Conservation (phyloP, 2,797 vertebrate genomes). For the Cephalopachus bancanus region DNA sequence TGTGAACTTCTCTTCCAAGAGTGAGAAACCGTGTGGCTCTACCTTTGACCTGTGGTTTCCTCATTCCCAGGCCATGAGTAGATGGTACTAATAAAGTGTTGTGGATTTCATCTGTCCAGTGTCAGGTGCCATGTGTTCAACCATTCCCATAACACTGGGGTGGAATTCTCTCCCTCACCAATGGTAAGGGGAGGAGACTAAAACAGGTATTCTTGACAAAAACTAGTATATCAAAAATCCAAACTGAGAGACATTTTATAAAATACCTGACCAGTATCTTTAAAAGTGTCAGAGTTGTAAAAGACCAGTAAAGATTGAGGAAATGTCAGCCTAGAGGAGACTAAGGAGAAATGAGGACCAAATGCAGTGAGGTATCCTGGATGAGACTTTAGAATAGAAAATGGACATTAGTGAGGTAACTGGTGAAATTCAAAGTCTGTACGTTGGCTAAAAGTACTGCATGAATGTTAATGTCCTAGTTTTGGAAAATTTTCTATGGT, state of each 20-base stretch:
- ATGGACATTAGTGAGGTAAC: not conserved
- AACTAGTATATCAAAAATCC: not conserved
- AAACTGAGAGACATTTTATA: not conserved
- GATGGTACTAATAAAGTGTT: not conserved
- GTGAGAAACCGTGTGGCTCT: not conserved
- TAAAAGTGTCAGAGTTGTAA: not conserved
- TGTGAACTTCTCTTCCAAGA: not conserved
- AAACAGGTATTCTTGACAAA: not conserved
- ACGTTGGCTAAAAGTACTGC: not conserved
- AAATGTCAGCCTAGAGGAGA: not conserved
- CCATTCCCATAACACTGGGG: not conserved
- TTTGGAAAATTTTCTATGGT: not conserved
- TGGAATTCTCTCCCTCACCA: not conserved
- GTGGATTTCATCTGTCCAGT: not conserved
- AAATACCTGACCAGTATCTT: not conserved
- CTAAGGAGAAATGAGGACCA: not conserved
- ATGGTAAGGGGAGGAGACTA: not conserved
- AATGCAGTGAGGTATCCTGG: not conserved
- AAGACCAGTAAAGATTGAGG: not conserved
- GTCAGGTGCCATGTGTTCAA: not conserved
- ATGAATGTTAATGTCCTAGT: not conserved
- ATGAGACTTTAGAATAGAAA: not conserved
- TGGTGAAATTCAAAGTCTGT: not conserved
- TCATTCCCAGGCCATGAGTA: not conserved
- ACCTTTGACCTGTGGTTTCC: not conserved